Percentiles rank a stretch among this genome's conserved stretches.
phyloP scores from a whole-genome alignment of 2,113 vertebrate genomes.

The Alethe castanea region DNA sequence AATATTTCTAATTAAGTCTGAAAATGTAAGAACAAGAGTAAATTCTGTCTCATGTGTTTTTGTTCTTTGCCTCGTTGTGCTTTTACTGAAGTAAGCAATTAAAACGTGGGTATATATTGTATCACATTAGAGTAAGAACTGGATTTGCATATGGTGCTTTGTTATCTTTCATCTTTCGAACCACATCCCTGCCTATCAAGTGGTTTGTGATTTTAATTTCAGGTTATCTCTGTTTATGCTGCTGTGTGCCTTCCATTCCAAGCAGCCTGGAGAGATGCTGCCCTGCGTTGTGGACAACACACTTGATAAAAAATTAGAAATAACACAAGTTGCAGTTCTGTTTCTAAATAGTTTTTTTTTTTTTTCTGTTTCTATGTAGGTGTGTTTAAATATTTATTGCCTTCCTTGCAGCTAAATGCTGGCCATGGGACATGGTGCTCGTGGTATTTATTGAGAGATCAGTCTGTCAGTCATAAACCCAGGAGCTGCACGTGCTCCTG shows the following conservation, averaged over 20 bases:
- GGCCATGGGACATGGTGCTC: not conserved
- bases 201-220: slow-evolving; percentile 16
- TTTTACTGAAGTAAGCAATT: not conserved
- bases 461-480: not conserved
- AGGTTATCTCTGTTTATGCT: not conserved
- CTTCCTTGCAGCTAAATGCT: not conserved
- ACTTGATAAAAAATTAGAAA: not conserved
- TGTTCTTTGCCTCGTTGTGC: not conserved
- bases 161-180: not conserved
- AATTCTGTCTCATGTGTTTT: not conserved
- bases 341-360: not conserved
- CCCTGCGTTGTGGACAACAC: not conserved
- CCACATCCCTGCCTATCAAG: not conserved
- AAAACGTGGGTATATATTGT: not conserved
- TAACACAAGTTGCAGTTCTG: not conserved
- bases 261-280: not conserved
- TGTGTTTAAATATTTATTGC: not conserved
- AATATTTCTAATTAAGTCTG: not conserved
- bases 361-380: not conserved
- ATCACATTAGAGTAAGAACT: not conserved
- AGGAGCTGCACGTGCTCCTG: not conserved
- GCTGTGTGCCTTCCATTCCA: not conserved
- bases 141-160: not conserved
- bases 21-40: not conserved
- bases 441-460: not conserved